phyloP scores from a whole-genome alignment of 2,797 vertebrate genomes.

The Coendou prehensilis region DNA sequence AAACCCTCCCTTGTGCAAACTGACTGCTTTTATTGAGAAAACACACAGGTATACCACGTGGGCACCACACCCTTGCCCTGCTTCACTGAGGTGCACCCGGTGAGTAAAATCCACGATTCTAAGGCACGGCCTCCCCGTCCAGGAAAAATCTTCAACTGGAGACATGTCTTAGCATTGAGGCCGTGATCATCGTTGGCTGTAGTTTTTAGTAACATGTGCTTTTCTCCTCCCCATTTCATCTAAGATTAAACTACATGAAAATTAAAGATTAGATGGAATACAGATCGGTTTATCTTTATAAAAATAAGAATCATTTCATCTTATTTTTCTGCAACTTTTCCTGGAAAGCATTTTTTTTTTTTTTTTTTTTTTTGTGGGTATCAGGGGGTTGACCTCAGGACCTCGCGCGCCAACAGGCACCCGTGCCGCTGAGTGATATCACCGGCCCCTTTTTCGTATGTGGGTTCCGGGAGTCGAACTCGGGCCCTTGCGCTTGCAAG shows the following conservation, averaged over 20 bases:
- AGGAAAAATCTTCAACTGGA: background rate
- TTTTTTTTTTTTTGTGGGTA: too few relatives aligned
- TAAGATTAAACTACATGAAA: constrained; percentile 28
- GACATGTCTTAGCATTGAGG: background rate
- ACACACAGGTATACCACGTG: background rate
- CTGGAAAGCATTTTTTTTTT: background rate
- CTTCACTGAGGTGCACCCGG: background rate
- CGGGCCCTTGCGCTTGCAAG: too few relatives aligned
- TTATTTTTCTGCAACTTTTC: background rate
- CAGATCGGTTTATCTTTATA: background rate
- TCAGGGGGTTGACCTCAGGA: too few relatives aligned
- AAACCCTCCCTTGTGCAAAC: background rate
- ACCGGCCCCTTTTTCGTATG: too few relatives aligned
- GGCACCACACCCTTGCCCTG: background rate
- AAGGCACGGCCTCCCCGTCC: background rate
- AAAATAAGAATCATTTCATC: constrained; percentile 12
- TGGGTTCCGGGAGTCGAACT: too few relatives aligned
- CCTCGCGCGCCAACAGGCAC: too few relatives aligned
- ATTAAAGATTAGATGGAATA: background rate
- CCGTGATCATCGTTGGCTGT: background rate
- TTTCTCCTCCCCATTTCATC: background rate
- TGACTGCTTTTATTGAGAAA: background rate
- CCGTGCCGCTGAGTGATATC: too few relatives aligned
- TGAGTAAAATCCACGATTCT: background rate
- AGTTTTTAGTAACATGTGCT: background rate